Base-by-base conservation (phyloP, 2,888 invertebrate genomes). In the Sarcophaga subvicina region DNA sequence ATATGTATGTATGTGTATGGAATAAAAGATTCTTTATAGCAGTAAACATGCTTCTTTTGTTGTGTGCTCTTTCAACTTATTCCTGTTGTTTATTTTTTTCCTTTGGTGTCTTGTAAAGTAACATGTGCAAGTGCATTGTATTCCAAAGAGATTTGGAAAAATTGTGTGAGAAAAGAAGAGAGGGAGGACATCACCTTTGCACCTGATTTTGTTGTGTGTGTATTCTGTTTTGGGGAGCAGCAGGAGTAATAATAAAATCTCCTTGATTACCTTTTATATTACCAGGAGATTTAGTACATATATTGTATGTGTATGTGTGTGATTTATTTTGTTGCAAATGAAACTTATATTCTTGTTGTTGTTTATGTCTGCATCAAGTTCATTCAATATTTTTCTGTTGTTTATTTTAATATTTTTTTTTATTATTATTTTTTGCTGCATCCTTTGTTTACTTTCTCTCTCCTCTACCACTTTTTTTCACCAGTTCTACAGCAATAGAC, bases 361-460 rank as follows among this genome's bases (percentile, higher is more conserved):
- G 85, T 81, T 82, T 78, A 82, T 82, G 82, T 71, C 85, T 85
- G 82, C 78, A 63, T 49, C 70, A 66, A 66, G 71, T 78, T 79
- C 54, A 49, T 85, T 66, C 20, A 73, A 59, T 60, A 14, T n/a
- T 54, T 54, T 54, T 14, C 37, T 59, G 67, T 63, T 72, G 25
- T 37, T 66, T 63, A 67, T 54, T 71, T 27, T 82, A 49, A 11
- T 70, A 5, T 66, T 60, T 37, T 37, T 37, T 37, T 37, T 37
- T 27, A 5, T 6, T 8, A 37, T 37, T 37, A 37, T 37, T 59
- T 62, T 72, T 62, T 72, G 54, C 59, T 71, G 78, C 72, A 78
- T 71, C 76, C 70, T 76, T 80, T 77, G 49, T 66, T 49, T 37
- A 77, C 59, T 59, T 60, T 77, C 71, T 60, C 71, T 77, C 71